Evolutionary conservation across 2,797 vertebrate genomes (phyloP), one percentile per base, ranked within the genome.

Genomic region (Tympanoctomys barrerae): DNA sequence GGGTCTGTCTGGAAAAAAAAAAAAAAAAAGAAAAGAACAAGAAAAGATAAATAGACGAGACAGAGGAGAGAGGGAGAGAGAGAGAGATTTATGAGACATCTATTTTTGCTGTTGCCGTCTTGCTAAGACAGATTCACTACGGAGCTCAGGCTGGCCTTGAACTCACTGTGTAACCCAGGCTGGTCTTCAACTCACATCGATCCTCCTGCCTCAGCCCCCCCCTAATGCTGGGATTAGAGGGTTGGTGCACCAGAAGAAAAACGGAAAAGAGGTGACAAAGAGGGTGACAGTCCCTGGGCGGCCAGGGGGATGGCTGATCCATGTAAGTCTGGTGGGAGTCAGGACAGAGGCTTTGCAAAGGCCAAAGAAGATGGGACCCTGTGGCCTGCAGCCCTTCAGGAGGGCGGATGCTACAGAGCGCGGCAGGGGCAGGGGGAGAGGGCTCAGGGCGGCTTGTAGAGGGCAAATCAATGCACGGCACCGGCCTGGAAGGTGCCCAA

Each of bases 401-500:
- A 78, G 77, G 89, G 95, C 89, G 91, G 89, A 83, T 95, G 96
- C 96, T 91, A 96, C n/a, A 90, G 86, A 59, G 77, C 36, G 16
- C 16, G 54, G 14, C 54, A 54, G 12, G 7, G 70, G 73, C 77
- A 83, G 79, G 80, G 94, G 96, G 80, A 95, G 96, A 21, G 10
- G 49, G 87, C 81, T 77, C 84, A 61, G 95, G 18, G 66, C 31
- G 0, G 46, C 83, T 92, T 94, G 94, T 90, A 91, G 92, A 14
- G 10, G 28, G 62, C 11, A 12, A 64, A 31, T 64, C 62, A 31
- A 14, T 7, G 66, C 33, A 19, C 7, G 92, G 83, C 83, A 61
- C 79, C 82, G 88, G 91, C 90, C 33, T 97, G 97, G 97, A 97
- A 95, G 66, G 52, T 39, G 89, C 96, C 97, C 97, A 95, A 83